phyloP scores from a whole-genome alignment of 2,888 invertebrate genomes.

The Amphipyra berbera region DNA sequence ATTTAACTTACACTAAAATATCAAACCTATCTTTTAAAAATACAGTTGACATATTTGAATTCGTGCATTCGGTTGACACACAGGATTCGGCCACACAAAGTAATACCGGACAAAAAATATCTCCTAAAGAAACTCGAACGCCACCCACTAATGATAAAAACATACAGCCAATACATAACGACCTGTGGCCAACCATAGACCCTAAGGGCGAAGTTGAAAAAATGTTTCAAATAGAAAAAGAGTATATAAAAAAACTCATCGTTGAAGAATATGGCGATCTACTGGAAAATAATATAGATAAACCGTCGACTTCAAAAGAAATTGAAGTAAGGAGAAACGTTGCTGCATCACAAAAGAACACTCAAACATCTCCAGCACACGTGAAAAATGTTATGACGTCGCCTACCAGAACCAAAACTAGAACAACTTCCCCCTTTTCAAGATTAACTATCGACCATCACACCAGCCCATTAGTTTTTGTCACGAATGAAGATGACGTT shows the following conservation, averaged over 20 bases:
- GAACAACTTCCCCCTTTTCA: conserved; percentile 82
- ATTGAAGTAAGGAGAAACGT: conserved; percentile 67
- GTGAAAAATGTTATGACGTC: conserved; percentile 86
- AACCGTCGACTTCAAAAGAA: conserved; percentile 77
- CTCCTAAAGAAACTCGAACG: conserved; percentile 85
- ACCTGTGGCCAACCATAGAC: conserved; percentile 79
- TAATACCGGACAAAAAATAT: conserved; percentile 70
- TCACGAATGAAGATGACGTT: conserved; percentile 65
- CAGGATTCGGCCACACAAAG: conserved; percentile 86
- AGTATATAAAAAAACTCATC: conserved; percentile 83
- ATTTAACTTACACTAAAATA: conserved; percentile 71
- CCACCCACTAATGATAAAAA: conserved; percentile 75
- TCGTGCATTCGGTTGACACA: conserved; percentile 79
- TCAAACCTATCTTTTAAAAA: conserved; percentile 81
- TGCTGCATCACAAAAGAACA: conserved; percentile 77
- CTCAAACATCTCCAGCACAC: conserved; percentile 85
- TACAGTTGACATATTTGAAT: conserved; percentile 83
- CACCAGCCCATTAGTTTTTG: conserved; percentile 77
- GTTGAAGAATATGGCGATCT: conserved; percentile 83
- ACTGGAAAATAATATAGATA: conserved; percentile 78
- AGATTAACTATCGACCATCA: conserved; percentile 72
- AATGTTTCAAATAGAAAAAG: conserved; percentile 83
- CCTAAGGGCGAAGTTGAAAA: conserved; percentile 79
- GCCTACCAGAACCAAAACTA: conserved; percentile 80
- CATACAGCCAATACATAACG: conserved; percentile 81